Percentiles rank a stretch among this genome's conserved stretches.
phyloP scores from a whole-genome alignment of 2,797 vertebrate species.

The Bucorvus abyssinicus region DNA sequence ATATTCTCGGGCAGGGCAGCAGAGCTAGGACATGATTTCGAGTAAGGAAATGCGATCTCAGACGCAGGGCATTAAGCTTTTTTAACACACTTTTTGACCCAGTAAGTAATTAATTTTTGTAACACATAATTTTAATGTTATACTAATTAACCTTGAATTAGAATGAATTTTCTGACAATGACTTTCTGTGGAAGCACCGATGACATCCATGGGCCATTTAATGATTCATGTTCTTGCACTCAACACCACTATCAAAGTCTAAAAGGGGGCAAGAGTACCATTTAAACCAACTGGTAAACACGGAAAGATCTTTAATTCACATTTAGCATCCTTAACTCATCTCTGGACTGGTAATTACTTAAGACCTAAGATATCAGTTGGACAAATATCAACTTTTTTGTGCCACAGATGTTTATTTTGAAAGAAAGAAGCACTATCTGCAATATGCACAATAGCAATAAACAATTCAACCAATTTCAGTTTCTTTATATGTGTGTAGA shows the following conservation, averaged over 20 bases:
- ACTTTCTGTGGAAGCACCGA: conserved; percentile 54
- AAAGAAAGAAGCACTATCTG: not conserved
- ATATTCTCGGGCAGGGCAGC: not conserved
- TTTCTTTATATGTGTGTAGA: not conserved
- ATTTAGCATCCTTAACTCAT: not conserved
- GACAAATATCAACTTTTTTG: not conserved
- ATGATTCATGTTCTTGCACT: conserved; percentile 38
- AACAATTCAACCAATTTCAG: not conserved
- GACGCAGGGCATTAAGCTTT: conserved; percentile 42
- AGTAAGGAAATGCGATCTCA: conserved; percentile 28
- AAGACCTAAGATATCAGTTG: not conserved
- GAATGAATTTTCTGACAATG: conserved; percentile 73
- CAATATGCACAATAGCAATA: not conserved
- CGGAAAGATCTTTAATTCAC: not conserved
- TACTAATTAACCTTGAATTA: conserved; percentile 77
- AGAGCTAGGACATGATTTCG: conserved; percentile 29
- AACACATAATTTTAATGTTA: conserved; percentile 76
- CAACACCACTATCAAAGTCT: not conserved
- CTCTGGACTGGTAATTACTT: not conserved
- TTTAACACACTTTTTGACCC: conserved; percentile 70
- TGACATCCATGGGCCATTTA: conserved; percentile 38
- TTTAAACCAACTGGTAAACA: conserved; percentile 19
- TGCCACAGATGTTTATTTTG: not conserved
- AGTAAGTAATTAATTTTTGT: conserved; percentile 73
- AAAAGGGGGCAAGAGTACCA: not conserved